Evolutionary conservation across 2,888 invertebrate genomes (phyloP), one percentile per base, ranked within the genome.

Genomic region (Tachina lurida): DNA sequence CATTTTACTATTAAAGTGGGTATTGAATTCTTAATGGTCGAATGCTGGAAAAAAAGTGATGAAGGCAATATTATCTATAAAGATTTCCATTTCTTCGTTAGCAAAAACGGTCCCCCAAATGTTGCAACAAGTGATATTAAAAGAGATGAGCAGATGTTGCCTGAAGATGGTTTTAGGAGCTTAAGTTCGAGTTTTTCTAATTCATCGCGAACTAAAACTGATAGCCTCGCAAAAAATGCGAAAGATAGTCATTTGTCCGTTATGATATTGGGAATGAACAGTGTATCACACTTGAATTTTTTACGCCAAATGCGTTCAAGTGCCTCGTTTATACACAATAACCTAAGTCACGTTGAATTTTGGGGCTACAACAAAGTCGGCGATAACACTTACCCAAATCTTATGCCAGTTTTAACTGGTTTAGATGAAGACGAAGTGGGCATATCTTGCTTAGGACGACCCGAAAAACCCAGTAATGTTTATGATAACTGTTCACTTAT

Each of bases 311-410:
- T 98, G 96, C 96, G 96, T 0, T 94, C 94, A 89, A 97, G 97
- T 0, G 92, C 93, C 4, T 90, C 93, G 2, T 94, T 94, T 87
- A 92, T 97, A 43, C 93, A 94, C 81, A 92, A 94, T 17, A 88
- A 90, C 15, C 84, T 91, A 0, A 87, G 89, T 8, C 89, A 94
- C 15, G 94, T 97, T 71, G 97, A 97, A 91, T 94, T 98, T 91
- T 92, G 96, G 87, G 98, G 98, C 8, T 98, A 97, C 92, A 98
- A 97, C 91, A 98, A 98, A 94, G 96, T 98, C 10, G 98, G 95
- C 4, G 98, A 98, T 92, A 98, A 98, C 92, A 98, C 98, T 0
- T 98, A 97, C 91, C 97, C 98, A 0, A 98, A 98, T 92, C 91
- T 98, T 82, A 95, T 96, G 10, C 96, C 98, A 0, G 94, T 97